A percentile compares a stretch with the other conserved stretches of the same genome.
Conservation (phyloP, 2,888 invertebrate species). For the Iphiclides podalirius region DNA sequence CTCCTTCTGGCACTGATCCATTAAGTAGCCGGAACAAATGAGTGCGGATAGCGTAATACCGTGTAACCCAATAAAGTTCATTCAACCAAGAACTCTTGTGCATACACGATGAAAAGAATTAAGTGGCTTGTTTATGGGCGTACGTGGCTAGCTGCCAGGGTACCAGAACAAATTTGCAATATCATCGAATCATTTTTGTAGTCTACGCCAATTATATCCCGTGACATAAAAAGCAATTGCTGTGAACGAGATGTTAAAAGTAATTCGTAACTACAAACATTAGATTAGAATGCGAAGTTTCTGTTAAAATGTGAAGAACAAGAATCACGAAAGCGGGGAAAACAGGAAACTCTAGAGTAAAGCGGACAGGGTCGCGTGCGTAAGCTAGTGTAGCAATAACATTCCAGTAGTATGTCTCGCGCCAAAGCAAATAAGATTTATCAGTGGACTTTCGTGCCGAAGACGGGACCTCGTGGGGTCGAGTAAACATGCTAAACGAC, state of each 20-base stretch:
- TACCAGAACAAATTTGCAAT: too few species aligned
- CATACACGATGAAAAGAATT: constrained; percentile 15
- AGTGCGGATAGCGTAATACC: neutral
- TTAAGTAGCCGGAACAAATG: neutral
- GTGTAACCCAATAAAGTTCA: constrained; percentile 9
- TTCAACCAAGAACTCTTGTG: constrained; percentile 15
- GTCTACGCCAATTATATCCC: too few species aligned
- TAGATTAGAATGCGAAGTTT: too few species aligned
- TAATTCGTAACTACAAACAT: too few species aligned
- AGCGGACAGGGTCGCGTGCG: too few species aligned
- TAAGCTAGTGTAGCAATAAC: neutral
- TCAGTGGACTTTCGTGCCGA: constrained; percentile 32
- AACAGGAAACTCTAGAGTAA: too few species aligned
- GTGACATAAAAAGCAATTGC: too few species aligned
- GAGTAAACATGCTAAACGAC: constrained; percentile 43
- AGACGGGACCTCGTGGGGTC: constrained; percentile 34
- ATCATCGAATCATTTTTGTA: too few species aligned
- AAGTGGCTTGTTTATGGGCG: constrained; percentile 17
- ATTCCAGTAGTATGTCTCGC: neutral
- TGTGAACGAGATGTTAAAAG: too few species aligned
- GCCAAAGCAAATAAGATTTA: constrained; percentile 36
- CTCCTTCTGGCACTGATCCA: constrained; percentile 15
- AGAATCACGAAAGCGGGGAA: too few species aligned
- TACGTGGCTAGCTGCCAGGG: constrained; percentile 14
- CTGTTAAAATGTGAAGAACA: too few species aligned